Evolutionary conservation across 2,888 invertebrate genomes (phyloP).

Genomic region (Cacoxenus indagator): DNA sequence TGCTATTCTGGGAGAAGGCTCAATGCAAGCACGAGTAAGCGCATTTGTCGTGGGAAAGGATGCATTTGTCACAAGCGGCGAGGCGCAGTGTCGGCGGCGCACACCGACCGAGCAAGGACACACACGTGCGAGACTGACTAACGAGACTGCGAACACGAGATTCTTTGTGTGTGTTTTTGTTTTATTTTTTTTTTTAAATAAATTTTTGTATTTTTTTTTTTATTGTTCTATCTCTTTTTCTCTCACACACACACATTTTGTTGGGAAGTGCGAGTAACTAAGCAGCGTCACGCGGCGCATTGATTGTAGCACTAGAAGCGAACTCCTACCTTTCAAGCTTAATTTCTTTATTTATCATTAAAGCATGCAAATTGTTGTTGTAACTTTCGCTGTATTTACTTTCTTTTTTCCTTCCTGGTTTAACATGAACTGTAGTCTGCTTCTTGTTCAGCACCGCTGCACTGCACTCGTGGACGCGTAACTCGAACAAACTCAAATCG

Average conservation of each 20-base stretch:
- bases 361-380: too few relatives aligned
- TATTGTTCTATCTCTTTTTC: not conserved
- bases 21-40: not conserved
- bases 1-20: conserved; percentile 8
- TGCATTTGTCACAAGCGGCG: conserved; percentile 12
- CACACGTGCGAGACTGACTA: conserved; percentile 25
- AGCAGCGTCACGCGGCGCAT: too few relatives aligned
- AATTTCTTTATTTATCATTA: too few relatives aligned
- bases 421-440: too few relatives aligned
- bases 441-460: not conserved
- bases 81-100: not conserved
- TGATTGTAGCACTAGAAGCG: too few relatives aligned
- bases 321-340: too few relatives aligned
- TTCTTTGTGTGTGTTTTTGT: not conserved
- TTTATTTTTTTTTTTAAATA: not conserved
- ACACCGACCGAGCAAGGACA: conserved; percentile 30
- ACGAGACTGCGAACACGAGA: conserved; percentile 10
- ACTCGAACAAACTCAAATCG: not conserved
- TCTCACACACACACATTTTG: not conserved
- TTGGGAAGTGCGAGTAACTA: too few relatives aligned
- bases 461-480: not conserved
- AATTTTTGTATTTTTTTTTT: not conserved
- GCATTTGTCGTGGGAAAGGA: conserved; percentile 41
- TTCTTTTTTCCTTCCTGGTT: too few relatives aligned
- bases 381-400: too few relatives aligned